Evolutionary conservation across 1,140 invertebrate genomes (phyloP).

Genomic region (Conus ventricosus): DNA sequence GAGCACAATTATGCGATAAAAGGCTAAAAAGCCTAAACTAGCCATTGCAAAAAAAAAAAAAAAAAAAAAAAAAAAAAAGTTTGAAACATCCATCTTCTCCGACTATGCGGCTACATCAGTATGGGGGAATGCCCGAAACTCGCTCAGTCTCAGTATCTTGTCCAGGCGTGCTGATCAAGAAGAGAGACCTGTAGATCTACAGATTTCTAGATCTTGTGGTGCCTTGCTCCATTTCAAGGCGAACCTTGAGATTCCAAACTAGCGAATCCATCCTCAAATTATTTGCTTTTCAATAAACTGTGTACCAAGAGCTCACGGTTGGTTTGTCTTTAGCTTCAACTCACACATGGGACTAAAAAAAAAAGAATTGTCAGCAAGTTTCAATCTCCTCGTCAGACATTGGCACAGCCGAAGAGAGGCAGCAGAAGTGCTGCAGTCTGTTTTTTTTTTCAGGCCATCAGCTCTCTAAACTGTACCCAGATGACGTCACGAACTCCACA

Average conservation of each 20-base stretch:
- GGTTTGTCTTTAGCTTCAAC: neutral
- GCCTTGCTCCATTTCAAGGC: neutral
- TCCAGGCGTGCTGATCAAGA: too few species aligned
- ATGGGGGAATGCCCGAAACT: neutral
- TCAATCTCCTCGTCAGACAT: neutral
- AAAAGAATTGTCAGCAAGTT: too few species aligned
- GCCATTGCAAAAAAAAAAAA: neutral
- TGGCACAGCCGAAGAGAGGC: neutral
- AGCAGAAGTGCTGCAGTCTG: neutral
- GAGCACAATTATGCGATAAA: neutral
- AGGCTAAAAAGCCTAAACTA: neutral
- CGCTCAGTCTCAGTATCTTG: too few species aligned
- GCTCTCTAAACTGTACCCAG: neutral
- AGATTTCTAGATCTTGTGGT: too few species aligned
- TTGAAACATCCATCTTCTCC: neutral
- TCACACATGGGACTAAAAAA: neutral
- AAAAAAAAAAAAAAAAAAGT: neutral
- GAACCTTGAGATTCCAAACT: neutral
- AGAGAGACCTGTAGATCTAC: too few species aligned
- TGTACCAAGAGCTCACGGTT: neutral
- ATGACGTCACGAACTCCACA: neutral
- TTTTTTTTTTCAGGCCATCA: neutral
- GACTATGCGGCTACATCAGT: neutral
- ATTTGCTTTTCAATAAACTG: neutral
- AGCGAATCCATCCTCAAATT: too few species aligned